These are phyloP conservation scores for Anarsia innoxiella DNA, from an alignment of 2,888 invertebrate genomes.

Conservation along the genomic window DNA sequence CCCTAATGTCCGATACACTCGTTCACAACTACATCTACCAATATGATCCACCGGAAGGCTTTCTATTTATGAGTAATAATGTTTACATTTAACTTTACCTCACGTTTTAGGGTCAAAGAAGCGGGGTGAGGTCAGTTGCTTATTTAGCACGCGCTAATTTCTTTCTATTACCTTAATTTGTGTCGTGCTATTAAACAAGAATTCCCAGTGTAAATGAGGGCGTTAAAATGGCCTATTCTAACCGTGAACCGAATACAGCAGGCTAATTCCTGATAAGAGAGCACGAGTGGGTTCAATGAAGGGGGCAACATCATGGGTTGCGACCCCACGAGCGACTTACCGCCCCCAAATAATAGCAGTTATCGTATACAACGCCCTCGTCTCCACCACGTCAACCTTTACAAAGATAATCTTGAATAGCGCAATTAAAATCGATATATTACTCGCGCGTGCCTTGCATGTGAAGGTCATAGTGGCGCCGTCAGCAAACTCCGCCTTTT, in stretches of 20 bases:
- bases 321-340: conserved; percentile 31
- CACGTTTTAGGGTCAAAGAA: too few species aligned
- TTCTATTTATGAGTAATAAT: too few species aligned
- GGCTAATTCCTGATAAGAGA: conserved; percentile 66
- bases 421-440: conserved; percentile 19
- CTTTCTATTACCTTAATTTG: conserved; percentile 66
- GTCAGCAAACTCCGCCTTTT: background rate
- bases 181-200: conserved; percentile 53
- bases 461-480: conserved; percentile 5
- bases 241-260: conserved; percentile 58
- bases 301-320: conserved; percentile 51
- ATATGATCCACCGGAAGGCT: too few species aligned
- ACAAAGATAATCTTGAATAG: conserved; percentile 4
- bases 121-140: conserved; percentile 30
- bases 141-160: conserved; percentile 45
- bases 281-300: conserved; percentile 54
- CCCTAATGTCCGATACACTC: conserved; percentile 41
- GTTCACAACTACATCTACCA: too few species aligned
- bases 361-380: conserved; percentile 33
- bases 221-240: conserved; percentile 56
- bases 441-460: conserved; percentile 2
- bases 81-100: too few species aligned
- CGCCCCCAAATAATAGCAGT: conserved; percentile 44
- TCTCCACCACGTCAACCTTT: background rate
- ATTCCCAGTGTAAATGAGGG: conserved; percentile 60